Evolutionary conservation across 2,888 invertebrate species (phyloP).

Genomic region (Blastobasis lacticolella): DNA sequence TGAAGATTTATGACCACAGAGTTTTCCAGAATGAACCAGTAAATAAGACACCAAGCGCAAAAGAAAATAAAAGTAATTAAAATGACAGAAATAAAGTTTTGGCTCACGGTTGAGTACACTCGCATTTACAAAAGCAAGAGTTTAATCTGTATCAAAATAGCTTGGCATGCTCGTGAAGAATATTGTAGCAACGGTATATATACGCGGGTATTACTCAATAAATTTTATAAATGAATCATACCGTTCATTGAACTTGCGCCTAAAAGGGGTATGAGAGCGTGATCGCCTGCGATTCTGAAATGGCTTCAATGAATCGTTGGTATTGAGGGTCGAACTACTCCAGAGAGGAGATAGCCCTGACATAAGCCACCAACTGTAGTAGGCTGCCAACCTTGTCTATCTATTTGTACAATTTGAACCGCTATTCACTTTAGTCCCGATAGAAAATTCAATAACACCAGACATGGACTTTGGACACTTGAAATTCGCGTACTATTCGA

Average conservation of each 20-base stretch:
- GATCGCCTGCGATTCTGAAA: conserved; percentile 31
- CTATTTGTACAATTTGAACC: not conserved
- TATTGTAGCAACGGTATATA: conserved; percentile 11
- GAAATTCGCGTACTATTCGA: too few relatives aligned
- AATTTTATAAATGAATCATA: conserved; percentile 41
- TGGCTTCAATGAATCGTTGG: too few relatives aligned
- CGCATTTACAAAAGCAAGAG: conserved; percentile 13
- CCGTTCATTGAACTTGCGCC: conserved; percentile 42
- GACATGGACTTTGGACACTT: not conserved
- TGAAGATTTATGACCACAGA: too few relatives aligned
- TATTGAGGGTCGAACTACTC: conserved; percentile 16
- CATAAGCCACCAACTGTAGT: conserved; percentile 68
- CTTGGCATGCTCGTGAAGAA: conserved; percentile 21
- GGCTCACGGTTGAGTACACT: too few relatives aligned
- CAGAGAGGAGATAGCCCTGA: conserved; percentile 58
- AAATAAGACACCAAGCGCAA: too few relatives aligned
- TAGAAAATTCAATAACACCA: conserved; percentile 13
- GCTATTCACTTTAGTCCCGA: not conserved
- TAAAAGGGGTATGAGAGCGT: conserved; percentile 35
- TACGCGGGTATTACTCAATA: conserved; percentile 22
- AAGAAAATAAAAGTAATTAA: too few relatives aligned
- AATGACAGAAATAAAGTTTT: too few relatives aligned
- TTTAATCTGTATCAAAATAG: conserved; percentile 21
- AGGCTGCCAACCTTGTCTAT: conserved; percentile 61
- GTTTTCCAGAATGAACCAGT: too few relatives aligned